Evolutionary conservation across 2,797 vertebrate species (phyloP).

Genomic region (Crax fasciolata): DNA sequence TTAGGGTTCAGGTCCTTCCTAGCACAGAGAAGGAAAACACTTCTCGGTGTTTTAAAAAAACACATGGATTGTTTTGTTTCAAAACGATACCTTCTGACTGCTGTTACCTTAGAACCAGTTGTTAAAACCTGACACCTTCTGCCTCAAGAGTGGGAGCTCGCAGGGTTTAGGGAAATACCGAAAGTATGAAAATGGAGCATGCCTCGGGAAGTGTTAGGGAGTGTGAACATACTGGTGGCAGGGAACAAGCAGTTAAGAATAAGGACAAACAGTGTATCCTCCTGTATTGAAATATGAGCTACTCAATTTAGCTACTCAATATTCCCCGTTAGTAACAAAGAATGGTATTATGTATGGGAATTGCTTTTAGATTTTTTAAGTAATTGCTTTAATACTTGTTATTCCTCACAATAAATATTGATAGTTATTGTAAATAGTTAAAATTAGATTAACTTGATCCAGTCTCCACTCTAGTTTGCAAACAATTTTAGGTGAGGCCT

Average conservation of each 20-base stretch:
- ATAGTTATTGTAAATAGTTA: neutral
- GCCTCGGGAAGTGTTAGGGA: neutral
- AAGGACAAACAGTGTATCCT: neutral
- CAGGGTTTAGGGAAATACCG: neutral
- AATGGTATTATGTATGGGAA: neutral
- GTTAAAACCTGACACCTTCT: neutral
- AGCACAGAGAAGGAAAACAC: neutral
- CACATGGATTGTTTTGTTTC: neutral
- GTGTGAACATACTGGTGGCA: neutral
- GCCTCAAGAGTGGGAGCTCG: neutral
- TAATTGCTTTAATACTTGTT: neutral
- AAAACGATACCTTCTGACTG: constrained; percentile 5
- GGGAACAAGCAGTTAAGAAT: neutral
- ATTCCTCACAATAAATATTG: neutral
- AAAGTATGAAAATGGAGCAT: neutral
- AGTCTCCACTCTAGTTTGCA: neutral
- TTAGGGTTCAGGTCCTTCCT: neutral
- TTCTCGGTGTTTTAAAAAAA: neutral
- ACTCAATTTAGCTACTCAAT: neutral
- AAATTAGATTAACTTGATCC: neutral
- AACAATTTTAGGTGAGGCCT: neutral
- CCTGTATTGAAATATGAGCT: neutral
- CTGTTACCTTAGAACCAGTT: neutral
- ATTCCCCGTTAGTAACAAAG: neutral
- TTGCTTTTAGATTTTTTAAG: constrained; percentile 6